Conservation (phyloP, 2,113 vertebrate genomes). For the Heteronetta atricapilla region DNA sequence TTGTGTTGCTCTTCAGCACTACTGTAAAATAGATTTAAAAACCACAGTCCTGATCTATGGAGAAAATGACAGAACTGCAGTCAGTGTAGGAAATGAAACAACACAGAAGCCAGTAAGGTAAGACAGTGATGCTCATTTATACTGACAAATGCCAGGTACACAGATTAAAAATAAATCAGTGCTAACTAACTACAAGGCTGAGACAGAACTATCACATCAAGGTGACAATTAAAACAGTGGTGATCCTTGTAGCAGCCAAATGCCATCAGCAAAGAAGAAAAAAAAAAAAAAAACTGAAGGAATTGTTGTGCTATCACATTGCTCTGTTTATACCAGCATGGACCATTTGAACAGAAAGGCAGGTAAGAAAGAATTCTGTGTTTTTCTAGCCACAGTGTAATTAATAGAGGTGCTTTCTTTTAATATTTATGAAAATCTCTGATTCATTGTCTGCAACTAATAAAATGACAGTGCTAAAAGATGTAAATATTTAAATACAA, state of each 20-base stretch:
- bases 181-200: background rate
- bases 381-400: background rate
- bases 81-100: background rate
- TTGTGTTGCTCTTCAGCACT: background rate
- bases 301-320: background rate
- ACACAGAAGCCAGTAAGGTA: background rate
- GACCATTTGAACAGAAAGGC: background rate
- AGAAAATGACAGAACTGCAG: background rate
- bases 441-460: background rate
- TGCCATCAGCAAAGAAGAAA: background rate
- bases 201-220: background rate
- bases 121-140: background rate
- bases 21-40: background rate
- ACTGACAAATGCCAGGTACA: background rate
- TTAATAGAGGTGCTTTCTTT: background rate
- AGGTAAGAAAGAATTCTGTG: background rate
- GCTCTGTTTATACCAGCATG: background rate
- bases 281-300: background rate
- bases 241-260: slow-evolving; percentile 6
- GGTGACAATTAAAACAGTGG: slow-evolving; percentile 19
- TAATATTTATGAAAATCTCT: background rate
- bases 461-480: background rate
- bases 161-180: slow-evolving; percentile 38
- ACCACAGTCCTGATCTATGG: background rate
- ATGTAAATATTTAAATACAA: background rate